Percentiles rank a stretch among this genome's conserved stretches.
Conservation (phyloP, 2,113 vertebrate genomes). For the Propithecus coquereli region DNA sequence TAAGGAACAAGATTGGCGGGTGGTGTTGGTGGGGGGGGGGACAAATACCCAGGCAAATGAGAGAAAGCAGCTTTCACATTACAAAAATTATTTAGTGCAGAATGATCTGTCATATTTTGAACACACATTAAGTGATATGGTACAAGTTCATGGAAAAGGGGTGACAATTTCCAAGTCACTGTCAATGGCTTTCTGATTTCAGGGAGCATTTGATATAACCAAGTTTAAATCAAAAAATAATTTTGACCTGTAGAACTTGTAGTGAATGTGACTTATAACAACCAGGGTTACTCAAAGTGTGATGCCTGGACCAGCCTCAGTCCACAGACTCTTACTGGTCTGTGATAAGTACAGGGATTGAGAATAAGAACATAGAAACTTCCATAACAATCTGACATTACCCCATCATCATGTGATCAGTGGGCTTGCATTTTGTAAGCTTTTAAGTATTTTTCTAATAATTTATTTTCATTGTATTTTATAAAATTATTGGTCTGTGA, state of each 20-base stretch:
- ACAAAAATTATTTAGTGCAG: not conserved
- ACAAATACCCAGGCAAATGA: slow-evolving; percentile 6
- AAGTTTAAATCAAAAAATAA: not conserved
- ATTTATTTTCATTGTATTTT: slow-evolving; percentile 9
- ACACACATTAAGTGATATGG: not conserved
- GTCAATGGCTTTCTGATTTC: slow-evolving; percentile 13
- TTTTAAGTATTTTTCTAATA: slow-evolving; percentile 32
- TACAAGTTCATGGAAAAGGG: slow-evolving; percentile 19
- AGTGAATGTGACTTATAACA: not conserved
- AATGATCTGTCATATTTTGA: slow-evolving; percentile 39
- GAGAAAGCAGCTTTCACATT: not conserved
- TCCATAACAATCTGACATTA: not conserved
- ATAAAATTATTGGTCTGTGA: not conserved
- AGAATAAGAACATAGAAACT: not conserved
- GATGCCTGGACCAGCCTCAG: not conserved
- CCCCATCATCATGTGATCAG: not conserved
- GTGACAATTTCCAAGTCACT: slow-evolving; percentile 28
- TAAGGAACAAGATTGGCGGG: slow-evolving; percentile 1
- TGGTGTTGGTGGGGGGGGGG: not conserved
- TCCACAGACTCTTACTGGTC: not conserved
- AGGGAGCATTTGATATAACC: not conserved
- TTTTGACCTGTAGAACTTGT: not conserved
- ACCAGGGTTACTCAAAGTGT: not conserved
- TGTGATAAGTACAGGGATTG: not conserved
- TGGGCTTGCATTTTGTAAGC: not conserved